phyloP scores from a whole-genome alignment of 2,888 invertebrate genomes.

The Drosophila quinaria region DNA sequence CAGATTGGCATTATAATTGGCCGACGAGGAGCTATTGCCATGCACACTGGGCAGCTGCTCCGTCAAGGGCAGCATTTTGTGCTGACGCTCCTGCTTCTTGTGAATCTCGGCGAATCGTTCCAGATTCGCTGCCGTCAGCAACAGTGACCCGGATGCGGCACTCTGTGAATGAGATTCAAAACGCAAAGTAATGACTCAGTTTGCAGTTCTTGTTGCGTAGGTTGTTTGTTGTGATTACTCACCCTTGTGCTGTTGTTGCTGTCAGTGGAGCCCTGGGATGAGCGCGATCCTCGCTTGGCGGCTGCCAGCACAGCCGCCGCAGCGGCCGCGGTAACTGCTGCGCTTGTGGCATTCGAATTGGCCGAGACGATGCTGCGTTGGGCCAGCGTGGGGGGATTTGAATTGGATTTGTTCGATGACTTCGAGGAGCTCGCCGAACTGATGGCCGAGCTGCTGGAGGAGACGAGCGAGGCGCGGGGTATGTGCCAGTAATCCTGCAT shows the following conservation, averaged over 20 bases:
- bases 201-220: constrained; percentile 1
- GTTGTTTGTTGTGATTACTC: constrained; percentile 81
- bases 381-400: constrained; percentile 77
- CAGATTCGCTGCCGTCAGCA: constrained; percentile 92
- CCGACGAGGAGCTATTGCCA: constrained; percentile 46
- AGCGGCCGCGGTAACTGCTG: constrained; percentile 73
- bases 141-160: constrained; percentile 92
- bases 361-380: constrained; percentile 55
- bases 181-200: constrained; percentile 21
- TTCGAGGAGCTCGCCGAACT: constrained; percentile 79
- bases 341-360: constrained; percentile 60
- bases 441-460: constrained; percentile 77
- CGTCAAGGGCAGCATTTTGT: constrained; percentile 60
- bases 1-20: constrained; percentile 78
- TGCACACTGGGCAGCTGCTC: constrained; percentile 58
- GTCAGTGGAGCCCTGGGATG: constrained; percentile 90
- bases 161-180: constrained; percentile 87
- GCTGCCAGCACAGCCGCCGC: constrained; percentile 75
- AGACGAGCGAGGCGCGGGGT: constrained; percentile 91
- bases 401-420: constrained; percentile 82
- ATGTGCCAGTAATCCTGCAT: constrained; percentile 90
- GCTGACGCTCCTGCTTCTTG: constrained; percentile 83
- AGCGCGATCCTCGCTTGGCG: constrained; percentile 87
- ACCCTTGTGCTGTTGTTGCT: constrained; percentile 93
- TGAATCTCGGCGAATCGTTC: constrained; percentile 87